Conservation (phyloP, 1,140 invertebrate species). For the Scaptodrosophila lebanonensis region DNA sequence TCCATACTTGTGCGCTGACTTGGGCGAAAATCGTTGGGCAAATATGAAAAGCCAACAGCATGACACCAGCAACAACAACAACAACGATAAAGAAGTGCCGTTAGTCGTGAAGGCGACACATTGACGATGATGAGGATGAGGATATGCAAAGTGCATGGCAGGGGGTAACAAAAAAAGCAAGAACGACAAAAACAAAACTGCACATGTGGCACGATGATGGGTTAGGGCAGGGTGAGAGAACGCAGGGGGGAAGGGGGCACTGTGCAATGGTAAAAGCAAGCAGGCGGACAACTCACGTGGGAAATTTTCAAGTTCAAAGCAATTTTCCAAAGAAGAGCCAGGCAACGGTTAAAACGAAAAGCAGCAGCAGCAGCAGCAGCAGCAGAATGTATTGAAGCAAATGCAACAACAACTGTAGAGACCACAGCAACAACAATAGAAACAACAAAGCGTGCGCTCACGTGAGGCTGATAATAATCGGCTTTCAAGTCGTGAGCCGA, state of each 20-base stretch:
- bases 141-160: constrained; percentile 56
- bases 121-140: constrained; percentile 54
- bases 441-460: constrained; percentile 66
- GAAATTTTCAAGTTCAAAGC: constrained; percentile 74
- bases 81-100: constrained; percentile 29
- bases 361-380: too few species aligned
- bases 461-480: constrained; percentile 71
- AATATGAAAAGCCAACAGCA: constrained; percentile 25
- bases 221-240: constrained; percentile 7
- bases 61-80: constrained; percentile 2
- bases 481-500: constrained; percentile 63
- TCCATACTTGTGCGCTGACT: constrained; percentile 54
- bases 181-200: constrained; percentile 20
- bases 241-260: not conserved
- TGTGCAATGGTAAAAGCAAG: not conserved
- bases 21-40: constrained; percentile 5
- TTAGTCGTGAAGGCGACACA: constrained; percentile 31
- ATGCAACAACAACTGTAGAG: constrained; percentile 13
- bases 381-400: constrained; percentile 7
- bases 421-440: constrained; percentile 14
- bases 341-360: constrained; percentile 55
- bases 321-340: constrained; percentile 56
- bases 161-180: not conserved
- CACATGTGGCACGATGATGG: constrained; percentile 49
- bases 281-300: constrained; percentile 47